phyloP scores from a whole-genome alignment of 1,140 invertebrate species.

The Babylonia areolata region DNA sequence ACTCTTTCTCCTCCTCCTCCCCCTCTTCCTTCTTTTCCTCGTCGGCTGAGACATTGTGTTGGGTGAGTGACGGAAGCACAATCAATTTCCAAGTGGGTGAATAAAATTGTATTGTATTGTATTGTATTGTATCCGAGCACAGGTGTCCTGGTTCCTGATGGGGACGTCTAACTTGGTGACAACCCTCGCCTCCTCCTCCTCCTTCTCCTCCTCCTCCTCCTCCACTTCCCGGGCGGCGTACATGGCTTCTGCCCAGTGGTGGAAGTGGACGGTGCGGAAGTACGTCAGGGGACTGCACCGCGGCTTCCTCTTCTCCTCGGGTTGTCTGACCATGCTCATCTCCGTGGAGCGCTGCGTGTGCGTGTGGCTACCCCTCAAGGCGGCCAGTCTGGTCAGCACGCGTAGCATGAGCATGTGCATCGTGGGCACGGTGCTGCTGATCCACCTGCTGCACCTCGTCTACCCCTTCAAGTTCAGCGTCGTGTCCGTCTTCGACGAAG shows the following conservation, averaged over 20 bases:
- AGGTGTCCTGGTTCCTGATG: too few species aligned
- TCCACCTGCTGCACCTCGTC: neutral
- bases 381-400: neutral
- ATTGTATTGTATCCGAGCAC: too few species aligned
- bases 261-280: conserved; percentile 15
- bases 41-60: too few species aligned
- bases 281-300: neutral
- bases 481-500: neutral
- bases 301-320: neutral
- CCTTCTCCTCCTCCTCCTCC: too few species aligned
- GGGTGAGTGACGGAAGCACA: too few species aligned
- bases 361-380: conserved; percentile 1
- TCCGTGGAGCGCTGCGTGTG: conserved; percentile 16
- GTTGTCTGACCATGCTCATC: conserved; percentile 26
- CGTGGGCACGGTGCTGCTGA: neutral
- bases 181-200: too few species aligned
- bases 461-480: neutral
- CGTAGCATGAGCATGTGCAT: neutral
- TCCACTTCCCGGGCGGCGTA: too few species aligned
- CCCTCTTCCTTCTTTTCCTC: too few species aligned
- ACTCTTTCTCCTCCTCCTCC: too few species aligned
- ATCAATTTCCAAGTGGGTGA: too few species aligned
- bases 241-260: neutral
- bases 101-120: too few species aligned
- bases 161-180: too few species aligned